Conservation (phyloP, 2,113 vertebrate species). For the Cariama cristata region DNA sequence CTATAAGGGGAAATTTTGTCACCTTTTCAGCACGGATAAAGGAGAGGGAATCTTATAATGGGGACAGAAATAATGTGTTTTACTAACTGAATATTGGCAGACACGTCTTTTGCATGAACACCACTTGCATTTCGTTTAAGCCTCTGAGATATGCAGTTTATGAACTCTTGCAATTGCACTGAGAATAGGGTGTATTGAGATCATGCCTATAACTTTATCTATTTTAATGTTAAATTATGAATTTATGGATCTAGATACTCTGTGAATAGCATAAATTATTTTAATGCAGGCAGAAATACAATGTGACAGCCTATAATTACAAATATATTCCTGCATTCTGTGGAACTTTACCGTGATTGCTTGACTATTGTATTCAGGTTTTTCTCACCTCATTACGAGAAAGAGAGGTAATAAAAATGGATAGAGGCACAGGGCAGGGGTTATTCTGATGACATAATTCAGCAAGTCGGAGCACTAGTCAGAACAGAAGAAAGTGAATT, state of each 20-base stretch:
- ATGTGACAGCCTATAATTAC: background rate
- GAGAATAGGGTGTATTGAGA: background rate
- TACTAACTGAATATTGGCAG: background rate
- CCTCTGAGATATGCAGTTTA: background rate
- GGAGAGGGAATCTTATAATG: background rate
- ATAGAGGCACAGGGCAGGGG: background rate
- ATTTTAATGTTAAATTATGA: constrained; percentile 2
- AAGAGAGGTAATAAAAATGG: background rate
- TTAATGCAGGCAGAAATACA: background rate
- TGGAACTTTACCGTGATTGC: background rate
- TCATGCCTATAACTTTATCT: background rate
- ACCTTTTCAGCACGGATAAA: background rate
- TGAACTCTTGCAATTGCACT: background rate
- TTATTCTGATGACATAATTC: constrained; percentile 7
- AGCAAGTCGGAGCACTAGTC: background rate
- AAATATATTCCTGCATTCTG: background rate
- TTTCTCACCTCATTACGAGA: constrained; percentile 13
- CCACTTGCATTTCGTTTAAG: background rate
- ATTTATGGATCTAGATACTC: background rate
- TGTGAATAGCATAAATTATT: constrained; percentile 4
- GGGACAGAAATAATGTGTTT: background rate
- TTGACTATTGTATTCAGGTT: background rate
- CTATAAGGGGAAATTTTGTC: background rate
- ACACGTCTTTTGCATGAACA: background rate
- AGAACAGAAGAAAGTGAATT: constrained; percentile 5